Base-by-base conservation (phyloP, 2,797 vertebrate genomes). In the Loris lydekkerianus region DNA sequence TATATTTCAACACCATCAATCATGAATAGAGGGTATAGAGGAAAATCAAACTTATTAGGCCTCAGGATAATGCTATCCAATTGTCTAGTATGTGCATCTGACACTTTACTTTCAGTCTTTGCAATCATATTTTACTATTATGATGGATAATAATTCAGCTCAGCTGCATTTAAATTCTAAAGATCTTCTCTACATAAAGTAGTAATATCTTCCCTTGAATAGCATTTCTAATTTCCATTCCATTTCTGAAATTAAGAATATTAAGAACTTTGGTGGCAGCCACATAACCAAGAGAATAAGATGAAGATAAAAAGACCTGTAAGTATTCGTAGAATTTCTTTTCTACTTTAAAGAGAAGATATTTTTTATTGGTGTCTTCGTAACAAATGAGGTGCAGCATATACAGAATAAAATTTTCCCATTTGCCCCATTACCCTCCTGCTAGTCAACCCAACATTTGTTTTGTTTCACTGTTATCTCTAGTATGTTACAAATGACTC, bases 191-290 rank as follows among this genome's bases (percentile, higher is more conserved):
- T 37, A 9, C 10, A 78, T 85, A 94, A 85, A 13, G 20, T 88
- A n/a, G 10, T 15, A 14, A 15, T 20, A 63, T 46, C 43, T 86
- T 85, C 53, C 11, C 6, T 85, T 56, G 61, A 76, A 40, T 2
- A 61, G 13, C 37, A 49, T 91, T 95, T 77, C 49, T 81, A 76
- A 72, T 58, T 89, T 91, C 60, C 25, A 84, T 83, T 70, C 37
- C 31, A 34, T 77, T 94, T 80, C 61, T 75, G 29, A 92, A 95
- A 94, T 72, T 76, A 65, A 46, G 37, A 91, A 78, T 56, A 65
- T 46, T 75, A 82, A 93, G 61, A 91, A 83, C 70, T 89, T 85
- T 43, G 43, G 40, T 69, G n/a, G 87, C 23, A 29, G 87, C 27
- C 25, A 70, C 1, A 0, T 61, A 86, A 46, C 21, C 31, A 27